Base-by-base conservation (phyloP, 2,888 invertebrate genomes). In the Hymenopus coronatus region DNA sequence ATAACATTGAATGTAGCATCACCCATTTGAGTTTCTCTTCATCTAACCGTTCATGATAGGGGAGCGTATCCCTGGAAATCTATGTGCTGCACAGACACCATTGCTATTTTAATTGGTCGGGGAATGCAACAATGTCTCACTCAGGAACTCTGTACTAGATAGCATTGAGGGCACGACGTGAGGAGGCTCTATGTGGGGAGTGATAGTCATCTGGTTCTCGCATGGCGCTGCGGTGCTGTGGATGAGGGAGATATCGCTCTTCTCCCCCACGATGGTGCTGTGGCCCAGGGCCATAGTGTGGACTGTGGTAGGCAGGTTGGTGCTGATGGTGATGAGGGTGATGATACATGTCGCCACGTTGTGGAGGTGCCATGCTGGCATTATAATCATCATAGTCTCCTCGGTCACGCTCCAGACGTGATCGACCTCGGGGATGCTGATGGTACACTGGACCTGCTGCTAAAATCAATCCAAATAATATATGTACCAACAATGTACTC, bases 151-250 rank as follows among this genome's bases (percentile, higher is more conserved):
- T 28, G 85, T 90, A 94, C 95, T 96, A 96, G 93, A 96, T 96
- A 93, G 96, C 96, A 94, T 96, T 96, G 92, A 96, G 95, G 91
- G 96, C 96, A 92, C 96, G 95, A 90, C 96, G 94, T 91, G 96
- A 92, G 28, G 92, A 95, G 83, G 96, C 94, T 90, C 95, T 95
- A 93, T 94, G 94, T 87, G 93, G 92, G 30, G 94, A 92, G 89
- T 93, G 93, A 89, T 94, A 93, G 89, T 93, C 93, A 46, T 93
- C 92, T 89, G 92, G 92, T 93, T 92, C 94, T 93, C 93, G 93
- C 90, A 94, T 94, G 89, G 93, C 92, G 89, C 92, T 93, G 92
- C 94, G 94, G 90, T 92, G 91, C 92, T 90, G 90, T 30, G 89
- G 90, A 85, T 90, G 90, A 84, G 91, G 91, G 90, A 91, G 91